Evolutionary conservation across 2,888 invertebrate species (phyloP).

Genomic region (Nemotelus pantherinus): DNA sequence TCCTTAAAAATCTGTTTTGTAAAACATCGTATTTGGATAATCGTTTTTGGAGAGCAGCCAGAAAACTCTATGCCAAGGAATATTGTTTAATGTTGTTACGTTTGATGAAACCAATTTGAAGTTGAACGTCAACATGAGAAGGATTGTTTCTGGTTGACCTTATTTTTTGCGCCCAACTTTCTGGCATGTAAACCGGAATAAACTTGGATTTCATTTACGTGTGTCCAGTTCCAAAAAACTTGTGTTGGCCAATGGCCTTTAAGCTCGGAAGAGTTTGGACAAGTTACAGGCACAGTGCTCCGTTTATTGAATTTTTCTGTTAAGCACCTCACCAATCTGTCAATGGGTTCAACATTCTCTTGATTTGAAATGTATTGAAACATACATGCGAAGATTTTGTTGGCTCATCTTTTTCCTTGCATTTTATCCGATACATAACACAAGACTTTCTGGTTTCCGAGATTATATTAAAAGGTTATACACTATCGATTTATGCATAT

Average conservation of each 20-base stretch:
- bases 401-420: slow-evolving; percentile 56
- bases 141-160: not conserved
- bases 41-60: not conserved
- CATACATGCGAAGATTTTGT: not conserved
- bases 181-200: slow-evolving; percentile 10
- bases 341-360: not conserved
- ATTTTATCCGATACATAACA: slow-evolving; percentile 70
- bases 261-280: not conserved
- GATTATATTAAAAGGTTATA: no score
- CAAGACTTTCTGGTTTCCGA: no score
- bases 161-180: slow-evolving; percentile 3
- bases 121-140: not conserved
- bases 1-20: not conserved
- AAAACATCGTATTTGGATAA: not conserved
- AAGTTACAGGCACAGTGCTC: not conserved
- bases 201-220: not conserved
- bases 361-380: not conserved
- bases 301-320: not conserved
- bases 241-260: not conserved
- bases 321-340: not conserved
- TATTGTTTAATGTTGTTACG: not conserved
- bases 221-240: slow-evolving; percentile 12
- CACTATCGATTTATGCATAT: no score
- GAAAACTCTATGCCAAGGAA: not conserved
- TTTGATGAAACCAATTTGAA: not conserved